Conservation (phyloP, 2,113 vertebrate genomes). For the Muntiacus muntjak region DNA sequence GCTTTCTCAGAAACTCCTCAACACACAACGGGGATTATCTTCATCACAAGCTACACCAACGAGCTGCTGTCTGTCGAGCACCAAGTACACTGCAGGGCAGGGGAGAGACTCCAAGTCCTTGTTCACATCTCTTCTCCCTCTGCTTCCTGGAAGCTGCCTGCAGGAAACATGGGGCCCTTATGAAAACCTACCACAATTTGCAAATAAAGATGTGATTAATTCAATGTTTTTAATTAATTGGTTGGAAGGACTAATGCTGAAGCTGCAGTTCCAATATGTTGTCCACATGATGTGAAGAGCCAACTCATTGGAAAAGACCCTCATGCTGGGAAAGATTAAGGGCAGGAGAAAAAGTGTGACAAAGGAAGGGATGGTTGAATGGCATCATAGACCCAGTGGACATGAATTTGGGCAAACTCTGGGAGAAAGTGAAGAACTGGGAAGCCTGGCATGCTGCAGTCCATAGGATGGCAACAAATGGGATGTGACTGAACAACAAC, state of each 20-base stretch:
- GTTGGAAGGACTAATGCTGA: no score
- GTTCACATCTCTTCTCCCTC: not conserved
- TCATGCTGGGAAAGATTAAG: not conserved
- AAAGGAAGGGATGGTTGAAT: not conserved
- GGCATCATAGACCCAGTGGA: not conserved
- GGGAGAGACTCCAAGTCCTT: not conserved
- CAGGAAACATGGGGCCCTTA: not conserved
- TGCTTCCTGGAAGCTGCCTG: not conserved
- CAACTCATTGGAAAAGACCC: not conserved
- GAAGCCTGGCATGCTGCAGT: not conserved
- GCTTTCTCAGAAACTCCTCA: no score
- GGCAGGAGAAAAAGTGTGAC: not conserved
- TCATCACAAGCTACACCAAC: no score
- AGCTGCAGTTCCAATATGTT: not conserved
- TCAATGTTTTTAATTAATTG: not conserved
- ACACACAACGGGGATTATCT: fast-evolving
- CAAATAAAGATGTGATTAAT: not conserved
- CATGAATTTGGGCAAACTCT: not conserved
- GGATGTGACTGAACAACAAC: not conserved
- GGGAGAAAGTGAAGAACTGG: not conserved
- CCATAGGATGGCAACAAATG: not conserved
- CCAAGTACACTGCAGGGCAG: not conserved
- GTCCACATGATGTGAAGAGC: not conserved
- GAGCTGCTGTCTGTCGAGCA: no score
- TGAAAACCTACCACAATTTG: not conserved